Conservation (phyloP, 64 coral and sea anemone genomes). For the Actinia tenebrosa region DNA sequence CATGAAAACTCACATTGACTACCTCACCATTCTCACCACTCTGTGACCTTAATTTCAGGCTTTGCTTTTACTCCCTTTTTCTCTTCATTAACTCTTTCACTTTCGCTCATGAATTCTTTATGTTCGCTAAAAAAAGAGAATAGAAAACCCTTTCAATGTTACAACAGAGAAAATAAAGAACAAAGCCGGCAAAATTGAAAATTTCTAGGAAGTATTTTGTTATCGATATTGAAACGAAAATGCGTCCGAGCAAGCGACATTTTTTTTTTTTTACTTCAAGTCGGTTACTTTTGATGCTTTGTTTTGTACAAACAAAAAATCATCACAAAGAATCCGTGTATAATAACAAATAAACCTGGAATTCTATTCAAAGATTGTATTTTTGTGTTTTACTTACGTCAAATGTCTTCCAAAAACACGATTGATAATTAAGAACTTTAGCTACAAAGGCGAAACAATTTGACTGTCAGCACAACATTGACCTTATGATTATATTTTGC, state of each 20-base stretch:
- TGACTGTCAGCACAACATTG: neutral
- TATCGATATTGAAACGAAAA: neutral
- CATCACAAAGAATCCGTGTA: neutral
- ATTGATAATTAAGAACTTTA: neutral
- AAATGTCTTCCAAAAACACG: neutral
- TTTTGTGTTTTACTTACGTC: neutral
- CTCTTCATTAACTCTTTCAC: neutral
- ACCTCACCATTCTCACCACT: neutral
- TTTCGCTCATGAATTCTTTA: neutral
- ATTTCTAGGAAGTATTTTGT: neutral
- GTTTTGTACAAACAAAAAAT: neutral
- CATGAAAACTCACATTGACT: neutral
- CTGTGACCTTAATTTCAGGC: neutral
- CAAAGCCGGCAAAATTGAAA: neutral
- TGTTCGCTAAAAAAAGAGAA: neutral
- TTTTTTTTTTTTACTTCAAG: neutral
- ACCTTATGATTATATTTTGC: neutral
- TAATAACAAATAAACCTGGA: neutral
- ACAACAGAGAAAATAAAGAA: neutral
- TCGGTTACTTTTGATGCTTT: neutral
- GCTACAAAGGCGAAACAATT: neutral
- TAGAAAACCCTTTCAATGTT: neutral
- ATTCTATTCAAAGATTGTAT: neutral
- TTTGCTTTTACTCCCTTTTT: neutral
- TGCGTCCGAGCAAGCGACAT: neutral